Percentiles rank a stretch among this genome's conserved stretches.
Evolutionary conservation across 2,797 vertebrate genomes (phyloP).

Genomic region (Synaphobranchus kaupii): DNA sequence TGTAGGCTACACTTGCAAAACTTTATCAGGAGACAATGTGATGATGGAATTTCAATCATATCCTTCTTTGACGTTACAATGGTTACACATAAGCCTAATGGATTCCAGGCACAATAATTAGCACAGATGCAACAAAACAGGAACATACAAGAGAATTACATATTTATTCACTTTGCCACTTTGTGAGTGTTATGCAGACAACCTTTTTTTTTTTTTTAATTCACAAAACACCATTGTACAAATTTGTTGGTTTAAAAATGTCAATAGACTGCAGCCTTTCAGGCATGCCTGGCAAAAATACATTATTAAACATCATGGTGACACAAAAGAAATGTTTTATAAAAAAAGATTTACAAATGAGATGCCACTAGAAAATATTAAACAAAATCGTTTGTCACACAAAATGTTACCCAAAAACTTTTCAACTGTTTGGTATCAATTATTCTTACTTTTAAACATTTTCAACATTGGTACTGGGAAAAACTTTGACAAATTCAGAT

Average conservation of each 20-base stretch:
- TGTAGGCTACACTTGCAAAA: not conserved
- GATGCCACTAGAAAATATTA: constrained; percentile 96
- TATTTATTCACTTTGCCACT: constrained; percentile 89
- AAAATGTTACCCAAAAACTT: constrained; percentile 78
- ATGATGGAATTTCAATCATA: not conserved
- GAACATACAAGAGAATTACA: constrained; percentile 46
- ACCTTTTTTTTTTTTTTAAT: constrained; percentile 81
- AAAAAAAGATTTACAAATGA: constrained; percentile 99
- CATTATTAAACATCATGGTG: constrained; percentile 92
- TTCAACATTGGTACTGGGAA: constrained; percentile 70
- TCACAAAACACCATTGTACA: constrained; percentile 97
- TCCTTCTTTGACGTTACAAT: not conserved
- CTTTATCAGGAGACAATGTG: not conserved
- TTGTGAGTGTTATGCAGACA: constrained; percentile 97
- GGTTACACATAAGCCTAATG: not conserved
- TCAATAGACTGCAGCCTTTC: constrained; percentile 91
- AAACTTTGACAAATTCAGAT: constrained; percentile 66
- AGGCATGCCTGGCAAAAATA: constrained; percentile 93
- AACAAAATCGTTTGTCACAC: constrained; percentile 73
- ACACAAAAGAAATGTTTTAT: constrained; percentile 83
- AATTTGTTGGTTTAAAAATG: constrained; percentile 97
- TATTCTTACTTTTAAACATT: constrained; percentile 63
- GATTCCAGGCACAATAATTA: not conserved
- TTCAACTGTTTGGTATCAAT: constrained; percentile 75
- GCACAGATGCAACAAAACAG: not conserved